phyloP scores from a whole-genome alignment of 2,113 vertebrate species.

The Callipepla squamata region DNA sequence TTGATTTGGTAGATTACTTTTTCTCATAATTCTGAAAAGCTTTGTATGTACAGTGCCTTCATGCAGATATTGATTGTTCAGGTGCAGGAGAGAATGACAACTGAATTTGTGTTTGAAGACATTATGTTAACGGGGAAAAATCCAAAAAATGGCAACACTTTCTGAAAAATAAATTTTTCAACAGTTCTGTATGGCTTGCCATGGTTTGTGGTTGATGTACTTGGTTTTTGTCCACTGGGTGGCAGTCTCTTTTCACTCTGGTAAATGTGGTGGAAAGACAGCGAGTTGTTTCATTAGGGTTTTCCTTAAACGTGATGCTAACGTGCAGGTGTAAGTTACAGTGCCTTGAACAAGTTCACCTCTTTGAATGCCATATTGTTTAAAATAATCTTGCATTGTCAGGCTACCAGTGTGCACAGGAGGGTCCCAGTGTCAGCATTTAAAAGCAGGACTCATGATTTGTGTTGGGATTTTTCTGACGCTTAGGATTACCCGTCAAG shows the following conservation, averaged over 20 bases:
- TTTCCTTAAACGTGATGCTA: not conserved
- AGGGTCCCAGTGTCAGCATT: not conserved
- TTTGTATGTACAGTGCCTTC: constrained; percentile 76
- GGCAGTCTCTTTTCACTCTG: constrained; percentile 43
- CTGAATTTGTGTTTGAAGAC: constrained; percentile 12
- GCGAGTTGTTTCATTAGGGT: not conserved
- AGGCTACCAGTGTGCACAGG: not conserved
- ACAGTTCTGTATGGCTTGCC: not conserved
- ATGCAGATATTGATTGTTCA: constrained; percentile 14
- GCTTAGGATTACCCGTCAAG: not conserved
- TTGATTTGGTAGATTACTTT: constrained; percentile 35
- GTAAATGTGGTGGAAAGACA: not conserved
- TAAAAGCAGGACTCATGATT: not conserved
- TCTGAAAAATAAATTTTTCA: constrained; percentile 60
- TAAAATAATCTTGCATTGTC: not conserved
- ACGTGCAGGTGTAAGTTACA: not conserved
- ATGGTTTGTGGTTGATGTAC: not conserved
- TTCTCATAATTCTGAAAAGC: constrained; percentile 57
- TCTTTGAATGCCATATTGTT: not conserved
- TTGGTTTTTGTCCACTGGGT: constrained; percentile 36
- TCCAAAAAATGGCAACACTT: constrained; percentile 19
- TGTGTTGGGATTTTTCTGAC: not conserved
- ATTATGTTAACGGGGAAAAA: not conserved
- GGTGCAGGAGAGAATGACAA: not conserved
- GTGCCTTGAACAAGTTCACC: not conserved